Base-by-base conservation (phyloP, 2,113 vertebrate species). In the Cinclus cinclus region DNA sequence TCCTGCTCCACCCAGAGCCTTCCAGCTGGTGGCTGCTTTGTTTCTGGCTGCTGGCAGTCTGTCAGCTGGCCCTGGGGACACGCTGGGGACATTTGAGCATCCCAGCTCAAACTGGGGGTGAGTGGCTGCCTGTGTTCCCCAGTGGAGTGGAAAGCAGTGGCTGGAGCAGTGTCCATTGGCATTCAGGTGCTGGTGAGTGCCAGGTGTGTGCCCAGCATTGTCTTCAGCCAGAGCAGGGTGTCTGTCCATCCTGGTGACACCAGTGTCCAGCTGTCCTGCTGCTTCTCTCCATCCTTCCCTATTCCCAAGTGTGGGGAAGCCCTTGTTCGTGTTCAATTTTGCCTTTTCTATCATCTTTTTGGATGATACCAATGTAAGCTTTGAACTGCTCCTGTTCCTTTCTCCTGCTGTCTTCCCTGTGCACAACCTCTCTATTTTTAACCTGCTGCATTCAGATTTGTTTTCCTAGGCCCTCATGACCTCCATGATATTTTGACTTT, bases 181-280 rank as follows among this genome's bases (percentile, higher is more conserved):
- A 5, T 7, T 13, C 46, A 17, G 75, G 30, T 20, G 28, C 23
- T 50, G 87, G 14, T n/a, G 33, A 20, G 10, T 15, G 39, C 68
- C 7, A 56, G 20, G 12, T 9, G n/a, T 20, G n/a, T 35, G 46
- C 44, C 2, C 24, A 33, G 41, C 1, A 0, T 13, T 6, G 2
- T 19, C 56, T 33, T 33, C 87, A 58, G 49, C 55, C 37, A 12
- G 20, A n/a, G 39, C 74, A 46, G 63, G 35, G 10, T 20, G 15
- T 16, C 69, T 19, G 1, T 47, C 42, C 3, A 0, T 47, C 31
- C 59, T 84, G 75, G 13, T 5, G 10, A 14, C n/a, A 18, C 1
- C 3, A 8, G 27, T 20, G n/a, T 24, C 59, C 0, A 0, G 21
- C 81, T 63, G 30, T 22, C 4, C 42, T 2, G 0, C 56, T 53